Percentiles rank a stretch among this genome's conserved stretches.
Evolutionary conservation across 2,113 vertebrate species (phyloP).

Genomic region (Motacilla tschutschensis): DNA sequence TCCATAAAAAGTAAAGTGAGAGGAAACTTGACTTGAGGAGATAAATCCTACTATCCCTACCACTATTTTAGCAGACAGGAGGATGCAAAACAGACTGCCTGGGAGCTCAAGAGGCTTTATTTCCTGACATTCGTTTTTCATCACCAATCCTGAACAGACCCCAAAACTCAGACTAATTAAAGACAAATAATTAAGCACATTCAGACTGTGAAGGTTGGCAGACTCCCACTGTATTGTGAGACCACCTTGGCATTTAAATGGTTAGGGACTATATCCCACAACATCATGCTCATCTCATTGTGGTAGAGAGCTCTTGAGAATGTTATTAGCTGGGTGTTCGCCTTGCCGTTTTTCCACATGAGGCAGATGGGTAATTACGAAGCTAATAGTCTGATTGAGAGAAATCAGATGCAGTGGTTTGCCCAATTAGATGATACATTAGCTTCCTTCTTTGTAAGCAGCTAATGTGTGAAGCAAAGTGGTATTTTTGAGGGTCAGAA

Average conservation of each 20-base stretch:
- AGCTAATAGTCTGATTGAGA: constrained; percentile 99
- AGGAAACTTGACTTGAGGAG: neutral
- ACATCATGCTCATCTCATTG: constrained; percentile 93
- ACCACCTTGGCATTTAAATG: constrained; percentile 85
- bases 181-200: constrained; percentile 75
- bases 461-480: constrained; percentile 99
- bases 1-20: neutral
- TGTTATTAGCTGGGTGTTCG: constrained; percentile 98
- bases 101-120: constrained; percentile 2
- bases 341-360: constrained; percentile 92
- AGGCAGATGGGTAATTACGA: constrained; percentile 99
- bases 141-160: constrained; percentile 61
- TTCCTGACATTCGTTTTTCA: constrained; percentile 46
- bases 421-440: constrained; percentile 99
- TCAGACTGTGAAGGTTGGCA: constrained; percentile 71
- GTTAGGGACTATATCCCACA: constrained; percentile 89
- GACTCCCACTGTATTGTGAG: constrained; percentile 74
- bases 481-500: constrained; percentile 98
- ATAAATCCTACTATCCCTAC: neutral
- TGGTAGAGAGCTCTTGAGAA: constrained; percentile 99
- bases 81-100: constrained; percentile 2
- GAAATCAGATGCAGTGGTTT: constrained; percentile 99
- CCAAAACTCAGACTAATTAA: constrained; percentile 74
- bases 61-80: neutral
- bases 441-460: constrained; percentile 99